phyloP scores from a whole-genome alignment of 2,113 vertebrate genomes.

The Cavia aperea region DNA sequence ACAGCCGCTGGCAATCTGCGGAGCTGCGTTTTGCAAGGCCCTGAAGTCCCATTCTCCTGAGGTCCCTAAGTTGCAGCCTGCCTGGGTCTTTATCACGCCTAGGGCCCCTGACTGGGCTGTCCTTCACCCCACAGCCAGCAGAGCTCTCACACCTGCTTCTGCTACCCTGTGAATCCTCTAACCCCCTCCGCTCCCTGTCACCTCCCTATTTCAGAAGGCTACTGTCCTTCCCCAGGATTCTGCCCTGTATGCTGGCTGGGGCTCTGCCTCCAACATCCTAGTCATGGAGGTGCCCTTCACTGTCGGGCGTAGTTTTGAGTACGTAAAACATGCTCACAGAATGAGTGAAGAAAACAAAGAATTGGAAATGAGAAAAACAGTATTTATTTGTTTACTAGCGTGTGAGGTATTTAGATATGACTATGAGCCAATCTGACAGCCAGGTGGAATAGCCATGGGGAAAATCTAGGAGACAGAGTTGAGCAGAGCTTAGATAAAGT shows the following conservation, averaged over 20 bases:
- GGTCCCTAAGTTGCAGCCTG: neutral
- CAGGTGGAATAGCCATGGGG: neutral
- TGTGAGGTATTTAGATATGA: neutral
- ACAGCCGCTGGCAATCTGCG: neutral
- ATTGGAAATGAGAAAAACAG: neutral
- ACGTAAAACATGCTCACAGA: neutral
- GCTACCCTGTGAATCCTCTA: neutral
- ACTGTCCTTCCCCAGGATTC: neutral
- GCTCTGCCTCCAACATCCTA: neutral
- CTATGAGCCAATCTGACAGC: neutral
- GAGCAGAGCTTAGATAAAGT: neutral
- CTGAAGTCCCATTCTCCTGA: neutral
- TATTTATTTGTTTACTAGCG: too few species aligned
- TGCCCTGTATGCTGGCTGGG: neutral
- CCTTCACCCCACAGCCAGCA: neutral
- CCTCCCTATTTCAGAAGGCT: neutral
- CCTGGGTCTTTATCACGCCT: neutral
- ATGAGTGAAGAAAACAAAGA: neutral
- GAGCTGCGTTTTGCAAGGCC: neutral
- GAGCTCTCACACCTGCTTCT: neutral
- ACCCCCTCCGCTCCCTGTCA: neutral
- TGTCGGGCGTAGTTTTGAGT: neutral
- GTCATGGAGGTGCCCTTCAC: neutral
- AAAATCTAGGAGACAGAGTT: neutral
- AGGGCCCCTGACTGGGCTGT: neutral